Base-by-base conservation (phyloP, 2,888 invertebrate genomes). In the Nomada fabriciana region DNA sequence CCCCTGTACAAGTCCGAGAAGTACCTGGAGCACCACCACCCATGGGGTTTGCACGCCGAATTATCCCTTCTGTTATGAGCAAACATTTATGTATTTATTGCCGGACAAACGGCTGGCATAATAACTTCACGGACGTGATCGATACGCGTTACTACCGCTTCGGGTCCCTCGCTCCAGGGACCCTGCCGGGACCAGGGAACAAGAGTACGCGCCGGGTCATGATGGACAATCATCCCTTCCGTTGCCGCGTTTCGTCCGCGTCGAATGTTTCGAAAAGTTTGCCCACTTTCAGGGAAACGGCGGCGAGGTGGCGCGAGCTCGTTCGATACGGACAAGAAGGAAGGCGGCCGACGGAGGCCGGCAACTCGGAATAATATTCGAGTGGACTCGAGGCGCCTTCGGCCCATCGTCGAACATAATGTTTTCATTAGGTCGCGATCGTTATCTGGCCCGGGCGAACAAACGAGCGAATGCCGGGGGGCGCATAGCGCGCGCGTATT, bases 61-160 rank as follows among this genome's bases (percentile, higher is more conserved):
- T 91, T 90, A 89, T 89, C 86, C 88, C 82, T 84, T 76, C 88
- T 85, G 86, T 89, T 90, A 89, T 89, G 89, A 88, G 84, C 86
- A 90, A 91, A 90, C 88, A 91, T 90, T 91, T 91, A 89, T 89
- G 86, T 89, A 90, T 91, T 91, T 91, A 91, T 91, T 90, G 86
- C 87, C 84, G 88, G 86, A 90, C 89, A 91, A 91, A 89, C 82
- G 86, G 70, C 85, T 64, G 80, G 80, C 80, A 90, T 87, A 90
- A 90, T 89, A 87, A 80, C 86, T 78, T 84, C 80, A 85, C 82
- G 83, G 77, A 79, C 80, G 83, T 87, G 89, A 90, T 88, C 88
- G 87, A 88, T 89, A 85, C 85, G 88, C 86, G 86, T 87, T 85
- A 89, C 85, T 84, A 82, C 71, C 20, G 75, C 71, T 71, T 71